These are phyloP conservation scores for Delphinus delphis DNA, from an alignment of 2,113 vertebrate genomes.

Conservation along the genomic window DNA sequence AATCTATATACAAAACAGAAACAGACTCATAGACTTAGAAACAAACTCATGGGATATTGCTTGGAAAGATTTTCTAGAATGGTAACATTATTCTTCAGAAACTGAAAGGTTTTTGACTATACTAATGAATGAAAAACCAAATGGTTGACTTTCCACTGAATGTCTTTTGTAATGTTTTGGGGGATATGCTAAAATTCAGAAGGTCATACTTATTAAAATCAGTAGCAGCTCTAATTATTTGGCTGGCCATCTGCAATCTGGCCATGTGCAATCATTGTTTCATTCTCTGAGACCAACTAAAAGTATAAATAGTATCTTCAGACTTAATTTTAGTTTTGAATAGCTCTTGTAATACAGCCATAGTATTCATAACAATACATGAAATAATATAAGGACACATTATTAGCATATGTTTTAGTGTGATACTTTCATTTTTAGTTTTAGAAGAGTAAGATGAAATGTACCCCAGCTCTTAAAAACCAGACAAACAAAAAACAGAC, in stretches of 20 bases:
- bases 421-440: background rate
- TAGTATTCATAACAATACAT: constrained; percentile 52
- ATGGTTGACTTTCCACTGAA: background rate
- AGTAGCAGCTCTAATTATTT: constrained; percentile 9
- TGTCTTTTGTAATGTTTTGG: constrained; percentile 43
- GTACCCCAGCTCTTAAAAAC: background rate
- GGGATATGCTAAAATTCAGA: constrained; percentile 24
- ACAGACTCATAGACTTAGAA: background rate
- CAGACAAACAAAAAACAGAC: background rate
- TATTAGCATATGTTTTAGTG: background rate
- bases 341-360: constrained; percentile 43
- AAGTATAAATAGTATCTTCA: constrained; percentile 57
- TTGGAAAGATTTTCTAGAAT: constrained; percentile 24
- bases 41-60: background rate
- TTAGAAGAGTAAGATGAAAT: constrained; percentile 45
- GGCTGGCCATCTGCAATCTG: background rate
- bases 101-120: constrained; percentile 38
- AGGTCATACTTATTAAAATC: background rate
- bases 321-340: constrained; percentile 41
- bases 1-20: background rate
- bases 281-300: constrained; percentile 46
- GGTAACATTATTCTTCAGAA: constrained; percentile 29
- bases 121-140: background rate
- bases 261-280: background rate
- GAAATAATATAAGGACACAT: constrained; percentile 26